Conservation (phyloP, 2,888 invertebrate species). For the Agonopterix heracliana region DNA sequence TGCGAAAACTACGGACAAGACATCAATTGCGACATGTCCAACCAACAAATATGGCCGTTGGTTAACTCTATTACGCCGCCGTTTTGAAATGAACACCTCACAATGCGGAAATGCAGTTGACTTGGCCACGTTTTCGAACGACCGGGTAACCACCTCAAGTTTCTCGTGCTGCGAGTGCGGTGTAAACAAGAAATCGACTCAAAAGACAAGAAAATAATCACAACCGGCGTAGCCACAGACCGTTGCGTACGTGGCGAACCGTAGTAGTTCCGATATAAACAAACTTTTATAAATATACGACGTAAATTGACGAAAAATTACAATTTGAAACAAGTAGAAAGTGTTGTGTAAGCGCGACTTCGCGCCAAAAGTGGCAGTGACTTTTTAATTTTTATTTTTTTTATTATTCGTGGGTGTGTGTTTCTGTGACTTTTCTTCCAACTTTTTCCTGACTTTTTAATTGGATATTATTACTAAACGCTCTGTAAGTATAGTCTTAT, state of each 20-base stretch:
- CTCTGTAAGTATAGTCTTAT: conserved; percentile 20
- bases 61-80: conserved; percentile 45
- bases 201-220: conserved; percentile 26
- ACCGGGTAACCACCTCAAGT: conserved; percentile 42
- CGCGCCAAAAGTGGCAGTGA: conserved; percentile 53
- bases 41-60: conserved; percentile 27
- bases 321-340: conserved; percentile 22
- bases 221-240: conserved; percentile 65
- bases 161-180: conserved; percentile 27
- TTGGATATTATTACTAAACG: conserved; percentile 28
- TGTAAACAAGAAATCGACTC: conserved; percentile 58
- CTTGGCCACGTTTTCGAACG: conserved; percentile 41
- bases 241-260: conserved; percentile 58
- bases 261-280: conserved; percentile 16
- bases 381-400: conserved; percentile 27
- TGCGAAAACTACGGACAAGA: conserved; percentile 41
- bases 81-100: conserved; percentile 40
- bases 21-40: conserved; percentile 34
- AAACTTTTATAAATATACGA: conserved; percentile 3
- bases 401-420: conserved; percentile 29
- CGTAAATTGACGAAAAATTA: conserved; percentile 11
- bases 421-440: conserved; percentile 40
- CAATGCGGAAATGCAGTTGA: conserved; percentile 48
- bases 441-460: conserved; percentile 14
- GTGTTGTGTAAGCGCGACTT: conserved; percentile 38